Conservation (phyloP, 2,888 invertebrate species). For the Drosophila atripex region DNA sequence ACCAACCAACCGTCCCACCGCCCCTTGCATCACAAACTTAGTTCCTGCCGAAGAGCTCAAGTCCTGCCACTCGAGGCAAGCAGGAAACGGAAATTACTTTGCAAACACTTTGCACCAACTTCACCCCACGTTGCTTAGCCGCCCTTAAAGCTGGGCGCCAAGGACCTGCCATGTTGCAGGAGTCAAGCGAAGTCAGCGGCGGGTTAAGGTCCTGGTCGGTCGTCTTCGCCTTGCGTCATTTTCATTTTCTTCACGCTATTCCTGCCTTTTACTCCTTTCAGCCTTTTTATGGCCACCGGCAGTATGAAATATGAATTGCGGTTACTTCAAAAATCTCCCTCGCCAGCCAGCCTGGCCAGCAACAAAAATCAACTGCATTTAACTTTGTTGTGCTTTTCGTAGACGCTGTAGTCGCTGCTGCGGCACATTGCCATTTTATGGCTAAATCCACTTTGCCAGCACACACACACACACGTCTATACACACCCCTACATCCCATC, state of each 20-base stretch:
- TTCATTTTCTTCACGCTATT: slow-evolving; percentile 68
- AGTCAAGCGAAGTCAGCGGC: slow-evolving; percentile 68
- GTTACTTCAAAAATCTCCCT: slow-evolving; percentile 61
- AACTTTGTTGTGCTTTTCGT: slow-evolving; percentile 68
- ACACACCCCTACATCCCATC: slow-evolving; percentile 13
- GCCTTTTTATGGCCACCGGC: slow-evolving; percentile 63
- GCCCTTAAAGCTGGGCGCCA: slow-evolving; percentile 18
- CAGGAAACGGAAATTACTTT: slow-evolving; percentile 79
- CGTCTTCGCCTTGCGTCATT: slow-evolving; percentile 52
- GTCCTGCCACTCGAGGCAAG: slow-evolving; percentile 71
- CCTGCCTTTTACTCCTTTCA: slow-evolving; percentile 49
- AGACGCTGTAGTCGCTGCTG: slow-evolving; percentile 43
- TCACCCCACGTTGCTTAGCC: slow-evolving; percentile 26
- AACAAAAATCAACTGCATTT: slow-evolving; percentile 73
- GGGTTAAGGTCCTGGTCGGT: slow-evolving; percentile 31
- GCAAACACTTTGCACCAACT: slow-evolving; percentile 74
- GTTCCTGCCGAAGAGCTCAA: slow-evolving; percentile 7
- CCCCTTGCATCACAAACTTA: neutral
- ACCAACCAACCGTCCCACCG: neutral
- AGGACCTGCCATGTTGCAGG: slow-evolving; percentile 33
- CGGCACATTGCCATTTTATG: slow-evolving; percentile 70
- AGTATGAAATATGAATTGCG: slow-evolving; percentile 78
- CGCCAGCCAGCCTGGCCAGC: slow-evolving; percentile 46
- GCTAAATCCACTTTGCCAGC: slow-evolving; percentile 73
- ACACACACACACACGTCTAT: slow-evolving; percentile 16